Percentiles rank a stretch among this genome's conserved stretches.
These are phyloP conservation scores for Cladopsammia gracilis DNA, from an alignment of 64 coral and sea anemone species.

Conservation along the genomic window DNA sequence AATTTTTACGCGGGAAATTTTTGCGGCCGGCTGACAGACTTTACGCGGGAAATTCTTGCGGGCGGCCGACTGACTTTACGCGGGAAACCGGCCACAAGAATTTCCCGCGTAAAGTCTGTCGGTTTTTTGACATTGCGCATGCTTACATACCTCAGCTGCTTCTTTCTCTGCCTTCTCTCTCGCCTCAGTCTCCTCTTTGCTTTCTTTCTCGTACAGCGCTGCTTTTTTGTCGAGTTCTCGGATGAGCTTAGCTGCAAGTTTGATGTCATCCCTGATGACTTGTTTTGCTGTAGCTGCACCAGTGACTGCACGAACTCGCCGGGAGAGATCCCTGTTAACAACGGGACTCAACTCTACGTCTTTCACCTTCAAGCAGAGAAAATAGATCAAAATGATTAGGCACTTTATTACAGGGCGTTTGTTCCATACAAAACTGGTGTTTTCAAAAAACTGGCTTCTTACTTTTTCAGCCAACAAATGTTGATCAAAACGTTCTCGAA, in stretches of 20 bases:
- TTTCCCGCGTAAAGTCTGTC: no score
- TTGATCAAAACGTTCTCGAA: no score
- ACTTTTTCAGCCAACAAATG: no score
- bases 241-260: slow-evolving; percentile 85
- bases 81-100: no score
- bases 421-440: no score
- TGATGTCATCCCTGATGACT: slow-evolving; percentile 89
- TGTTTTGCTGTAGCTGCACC: slow-evolving; percentile 90
- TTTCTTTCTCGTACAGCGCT: slow-evolving; percentile 84
- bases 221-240: slow-evolving; percentile 82
- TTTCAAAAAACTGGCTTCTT: no score
- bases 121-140: no score
- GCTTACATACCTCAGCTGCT: slow-evolving; percentile 76
- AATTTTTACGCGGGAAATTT: no score
- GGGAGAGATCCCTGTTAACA: slow-evolving; percentile 91
- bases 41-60: no score
- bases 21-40: no score
- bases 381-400: not conserved
- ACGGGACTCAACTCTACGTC: slow-evolving; percentile 89
- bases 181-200: slow-evolving; percentile 69
- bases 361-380: slow-evolving; percentile 68
- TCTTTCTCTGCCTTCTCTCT: slow-evolving; percentile 91
- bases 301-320: slow-evolving; percentile 85
- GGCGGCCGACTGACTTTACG: no score
- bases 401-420: no score